phyloP scores from a whole-genome alignment of 92 coral and sea anemone species.

The Desmophyllum pertusum region DNA sequence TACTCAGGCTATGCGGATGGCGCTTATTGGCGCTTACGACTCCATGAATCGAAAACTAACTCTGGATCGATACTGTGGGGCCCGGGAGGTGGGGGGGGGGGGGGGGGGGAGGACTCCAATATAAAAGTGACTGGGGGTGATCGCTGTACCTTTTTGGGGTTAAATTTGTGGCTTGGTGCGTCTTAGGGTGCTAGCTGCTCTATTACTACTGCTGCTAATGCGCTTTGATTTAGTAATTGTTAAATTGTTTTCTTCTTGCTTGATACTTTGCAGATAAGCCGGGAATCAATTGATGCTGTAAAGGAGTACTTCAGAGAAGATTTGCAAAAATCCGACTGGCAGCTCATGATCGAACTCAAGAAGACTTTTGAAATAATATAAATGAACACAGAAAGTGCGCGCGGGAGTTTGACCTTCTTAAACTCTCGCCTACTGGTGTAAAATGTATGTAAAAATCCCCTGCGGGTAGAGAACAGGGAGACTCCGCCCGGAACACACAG shows the following conservation, averaged over 20 bases:
- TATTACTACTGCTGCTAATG: not conserved
- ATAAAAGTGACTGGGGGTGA: too few species aligned
- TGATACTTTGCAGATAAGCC: conserved; percentile 76
- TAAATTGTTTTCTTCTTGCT: not conserved
- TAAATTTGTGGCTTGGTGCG: too few species aligned
- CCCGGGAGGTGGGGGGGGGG: too few species aligned
- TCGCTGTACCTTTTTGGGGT: too few species aligned
- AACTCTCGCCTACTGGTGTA: not conserved
- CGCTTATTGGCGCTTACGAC: too few species aligned
- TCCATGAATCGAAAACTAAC: too few species aligned
- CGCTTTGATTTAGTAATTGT: not conserved
- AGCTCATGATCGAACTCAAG: conserved; percentile 95
- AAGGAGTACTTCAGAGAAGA: conserved; percentile 98
- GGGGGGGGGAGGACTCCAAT: too few species aligned
- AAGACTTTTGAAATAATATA: conserved; percentile 88
- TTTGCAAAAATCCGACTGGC: conserved; percentile 96
- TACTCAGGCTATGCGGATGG: too few species aligned
- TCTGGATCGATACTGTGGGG: too few species aligned
- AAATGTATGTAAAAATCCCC: not conserved
- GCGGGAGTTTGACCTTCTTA: too few species aligned
- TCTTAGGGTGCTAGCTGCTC: not conserved
- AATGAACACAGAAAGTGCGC: not conserved
- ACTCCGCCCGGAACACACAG: not conserved
- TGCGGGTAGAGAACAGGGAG: not conserved
- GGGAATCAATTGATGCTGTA: conserved; percentile 95